Evolutionary conservation across 2,797 vertebrate genomes (phyloP).

Genomic region (Catharus ustulatus): DNA sequence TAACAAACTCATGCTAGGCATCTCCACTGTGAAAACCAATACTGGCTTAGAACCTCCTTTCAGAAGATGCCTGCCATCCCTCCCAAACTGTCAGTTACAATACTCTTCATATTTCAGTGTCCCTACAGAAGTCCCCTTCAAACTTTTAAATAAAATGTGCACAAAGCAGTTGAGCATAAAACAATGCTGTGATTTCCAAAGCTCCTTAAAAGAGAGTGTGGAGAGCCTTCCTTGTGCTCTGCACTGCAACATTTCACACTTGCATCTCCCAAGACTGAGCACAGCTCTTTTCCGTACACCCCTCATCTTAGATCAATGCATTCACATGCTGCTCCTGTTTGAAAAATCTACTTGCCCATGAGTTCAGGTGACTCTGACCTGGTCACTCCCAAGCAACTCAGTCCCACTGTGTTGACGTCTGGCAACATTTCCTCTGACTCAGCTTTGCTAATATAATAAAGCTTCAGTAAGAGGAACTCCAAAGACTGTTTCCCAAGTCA

Average conservation of each 20-base stretch:
- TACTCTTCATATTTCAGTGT: not conserved
- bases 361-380: not conserved
- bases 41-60: not conserved
- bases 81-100: not conserved
- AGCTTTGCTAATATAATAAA: not conserved
- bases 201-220: accelerated
- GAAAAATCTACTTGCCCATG: not conserved
- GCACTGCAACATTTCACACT: not conserved
- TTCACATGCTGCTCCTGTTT: not conserved
- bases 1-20: not conserved
- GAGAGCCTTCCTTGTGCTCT: not conserved
- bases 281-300: not conserved
- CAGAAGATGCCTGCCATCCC: not conserved
- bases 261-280: not conserved
- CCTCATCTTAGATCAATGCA: not conserved
- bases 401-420: not conserved
- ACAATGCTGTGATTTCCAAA: not conserved
- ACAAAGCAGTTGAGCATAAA: not conserved
- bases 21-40: not conserved
- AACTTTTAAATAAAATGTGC: not conserved
- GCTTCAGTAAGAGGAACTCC: not conserved
- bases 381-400: not conserved
- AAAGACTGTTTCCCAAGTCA: not conserved
- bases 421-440: not conserved
- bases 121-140: not conserved